These are phyloP conservation scores for Podargus strigoides DNA, from an alignment of 2,797 vertebrate species.

Conservation along the genomic window DNA sequence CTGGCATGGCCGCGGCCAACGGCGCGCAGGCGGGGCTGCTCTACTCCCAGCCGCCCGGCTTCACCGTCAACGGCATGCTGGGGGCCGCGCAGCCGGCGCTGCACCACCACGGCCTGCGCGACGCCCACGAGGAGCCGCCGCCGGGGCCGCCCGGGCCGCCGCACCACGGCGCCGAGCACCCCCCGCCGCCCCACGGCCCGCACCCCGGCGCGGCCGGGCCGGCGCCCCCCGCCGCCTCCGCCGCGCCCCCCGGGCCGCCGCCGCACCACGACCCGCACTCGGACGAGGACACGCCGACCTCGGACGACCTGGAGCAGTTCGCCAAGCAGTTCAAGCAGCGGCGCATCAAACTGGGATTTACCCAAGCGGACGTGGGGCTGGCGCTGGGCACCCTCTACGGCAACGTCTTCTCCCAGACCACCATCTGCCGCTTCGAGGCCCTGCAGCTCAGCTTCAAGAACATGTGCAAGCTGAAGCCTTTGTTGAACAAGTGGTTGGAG, in stretches of 20 bases:
- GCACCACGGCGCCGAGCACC: conserved; percentile 65
- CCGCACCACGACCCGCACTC: conserved; percentile 89
- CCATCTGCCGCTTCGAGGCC: conserved; percentile 95
- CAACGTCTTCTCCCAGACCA: conserved; percentile 90
- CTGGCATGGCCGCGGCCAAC: conserved; percentile 89
- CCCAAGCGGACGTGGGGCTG: conserved; percentile 90
- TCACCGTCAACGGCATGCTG: conserved; percentile 85
- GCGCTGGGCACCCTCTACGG: conserved; percentile 88
- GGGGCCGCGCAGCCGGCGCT: conserved; percentile 80
- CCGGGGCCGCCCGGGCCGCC: conserved; percentile 79
- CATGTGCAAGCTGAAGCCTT: conserved; percentile 95
- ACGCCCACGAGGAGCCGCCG: conserved; percentile 80
- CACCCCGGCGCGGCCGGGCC: conserved; percentile 80
- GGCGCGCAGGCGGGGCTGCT: conserved; percentile 81
- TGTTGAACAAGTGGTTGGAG: conserved; percentile 99
- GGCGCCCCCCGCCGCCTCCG: conserved; percentile 76
- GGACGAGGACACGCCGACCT: conserved; percentile 97
- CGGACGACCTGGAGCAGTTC: conserved; percentile 98
- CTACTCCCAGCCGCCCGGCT: conserved; percentile 83
- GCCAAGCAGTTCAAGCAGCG: conserved; percentile 99
- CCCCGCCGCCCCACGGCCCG: conserved; percentile 83
- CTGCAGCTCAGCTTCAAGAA: conserved; percentile 95
- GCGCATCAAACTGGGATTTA: conserved; percentile 96
- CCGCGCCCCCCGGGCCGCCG: conserved; percentile 22
- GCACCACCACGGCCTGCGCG: conserved; percentile 92